Base-by-base conservation (phyloP, 2,888 invertebrate genomes). In the Ectropis crepuscularia region DNA sequence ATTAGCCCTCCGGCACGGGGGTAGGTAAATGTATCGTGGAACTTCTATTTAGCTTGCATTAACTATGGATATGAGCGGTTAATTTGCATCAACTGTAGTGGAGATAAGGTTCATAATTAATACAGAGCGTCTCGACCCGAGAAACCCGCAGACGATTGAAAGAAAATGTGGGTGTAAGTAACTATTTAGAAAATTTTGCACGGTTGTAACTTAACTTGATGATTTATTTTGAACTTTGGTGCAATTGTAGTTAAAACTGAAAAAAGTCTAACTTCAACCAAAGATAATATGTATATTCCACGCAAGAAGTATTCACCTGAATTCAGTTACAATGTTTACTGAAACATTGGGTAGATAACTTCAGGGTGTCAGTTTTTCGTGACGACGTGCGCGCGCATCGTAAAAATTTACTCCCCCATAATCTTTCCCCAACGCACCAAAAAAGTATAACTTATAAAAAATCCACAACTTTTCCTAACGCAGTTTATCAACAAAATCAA, bases 31-130 rank as follows among this genome's bases (percentile, higher is more conserved):
- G 77, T 80, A 76, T 78, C 74, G 67, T 54, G 63, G 67, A 73
- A 73, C 73, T 79, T 75, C 76, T 72, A 78, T 78, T 80, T 77
- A 74, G 69, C 72, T 80, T 74, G 74, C 71, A 75, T 74, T 76
- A 71, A 65, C 57, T 65, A 65, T 65, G 60, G 57, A 64, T 60
- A 53, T 53, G 60, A 57, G 47, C 57, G 57, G 57, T 61, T 65
- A 61, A 57, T 61, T 61, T 36, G 38, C 60, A 53, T 57, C 48
- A 51, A 57, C 47, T 63, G 11, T 53, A 39, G 39, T 12, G 48
- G 38, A 48, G 47, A 53, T 42, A 37, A 48, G 41, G 28, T 46
- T 49, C 12, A 43, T 50, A 43, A 38, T 58, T 58, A 50, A 58
- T 37, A 57, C 43, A 50, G 39, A 45, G 39, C n/a, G 10, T 43